These are phyloP conservation scores for Hystrix cristata DNA, from an alignment of 2,113 vertebrate species.

Conservation along the genomic window DNA sequence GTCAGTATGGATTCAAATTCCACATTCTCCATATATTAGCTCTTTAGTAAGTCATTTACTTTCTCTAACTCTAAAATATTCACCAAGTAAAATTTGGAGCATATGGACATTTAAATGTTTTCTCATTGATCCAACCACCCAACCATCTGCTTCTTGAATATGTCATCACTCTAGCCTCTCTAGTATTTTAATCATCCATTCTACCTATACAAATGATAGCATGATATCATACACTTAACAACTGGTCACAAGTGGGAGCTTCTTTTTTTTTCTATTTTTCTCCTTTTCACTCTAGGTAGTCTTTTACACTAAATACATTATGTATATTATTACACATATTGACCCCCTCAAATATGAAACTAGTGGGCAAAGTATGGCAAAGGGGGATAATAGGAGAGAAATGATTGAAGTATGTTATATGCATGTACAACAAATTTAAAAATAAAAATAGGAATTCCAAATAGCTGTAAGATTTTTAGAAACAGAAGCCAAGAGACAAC, in stretches of 20 bases:
- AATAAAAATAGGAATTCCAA: neutral
- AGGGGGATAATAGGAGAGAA: neutral
- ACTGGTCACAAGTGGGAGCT: too few species aligned
- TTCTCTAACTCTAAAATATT: neutral
- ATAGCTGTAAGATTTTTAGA: neutral
- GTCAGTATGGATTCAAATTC: neutral
- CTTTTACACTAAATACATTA: neutral
- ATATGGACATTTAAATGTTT: neutral
- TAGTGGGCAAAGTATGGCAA: neutral
- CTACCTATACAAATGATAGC: rapidly evolving
- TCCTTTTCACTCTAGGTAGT: too few species aligned
- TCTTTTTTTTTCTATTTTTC: neutral
- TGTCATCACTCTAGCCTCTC: neutral
- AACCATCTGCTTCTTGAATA: neutral
- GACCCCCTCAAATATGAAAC: neutral
- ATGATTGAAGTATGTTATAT: neutral
- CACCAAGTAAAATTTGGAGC: neutral
- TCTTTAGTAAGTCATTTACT: neutral
- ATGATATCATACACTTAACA: neutral
- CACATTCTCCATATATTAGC: neutral
- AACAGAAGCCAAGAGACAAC: neutral
- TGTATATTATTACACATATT: neutral
- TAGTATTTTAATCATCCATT: neutral
- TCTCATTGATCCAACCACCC: too few species aligned
- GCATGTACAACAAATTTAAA: neutral